Conservation (phyloP, 2,888 invertebrate species). For the Caenorhabditis afra region DNA sequence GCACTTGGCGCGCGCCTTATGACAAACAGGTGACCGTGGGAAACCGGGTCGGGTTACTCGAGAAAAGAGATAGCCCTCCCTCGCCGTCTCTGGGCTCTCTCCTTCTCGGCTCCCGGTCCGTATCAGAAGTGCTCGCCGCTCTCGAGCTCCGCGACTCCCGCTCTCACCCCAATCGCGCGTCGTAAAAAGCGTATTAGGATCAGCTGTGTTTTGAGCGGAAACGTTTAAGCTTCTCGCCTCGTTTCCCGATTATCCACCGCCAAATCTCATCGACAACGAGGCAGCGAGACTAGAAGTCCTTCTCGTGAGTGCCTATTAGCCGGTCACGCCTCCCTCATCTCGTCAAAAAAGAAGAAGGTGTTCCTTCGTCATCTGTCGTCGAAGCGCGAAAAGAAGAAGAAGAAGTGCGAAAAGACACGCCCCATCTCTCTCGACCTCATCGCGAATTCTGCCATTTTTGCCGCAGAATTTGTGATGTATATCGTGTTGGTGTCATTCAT, state of each 20-base stretch:
- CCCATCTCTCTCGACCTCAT: constrained; percentile 19
- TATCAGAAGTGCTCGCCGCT: constrained; percentile 1
- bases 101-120: not conserved
- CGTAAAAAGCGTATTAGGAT: constrained; percentile 7
- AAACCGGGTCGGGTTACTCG: constrained; percentile 37
- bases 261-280: not conserved
- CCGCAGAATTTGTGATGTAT: not conserved
- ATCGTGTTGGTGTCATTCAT: constrained; percentile 33
- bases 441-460: constrained; percentile 41
- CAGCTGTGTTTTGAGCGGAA: constrained; percentile 18
- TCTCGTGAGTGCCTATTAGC: constrained; percentile 10
- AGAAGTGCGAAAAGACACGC: not conserved
- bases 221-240: not conserved
- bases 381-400: not conserved
- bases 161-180: too few species aligned
- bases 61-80: constrained; percentile 1
- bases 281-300: not conserved
- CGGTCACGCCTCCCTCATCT: constrained; percentile 16
- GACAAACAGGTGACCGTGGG: constrained; percentile 48
- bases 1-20: constrained; percentile 5
- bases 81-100: constrained; percentile 2
- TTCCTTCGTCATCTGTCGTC: constrained; percentile 3
- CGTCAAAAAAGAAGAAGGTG: constrained; percentile 16
- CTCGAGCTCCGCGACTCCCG: too few species aligned
- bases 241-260: not conserved